Percentiles rank a stretch among this genome's conserved stretches.
Conservation (phyloP, 2,888 invertebrate genomes). For the Lumbricus terrestris region DNA sequence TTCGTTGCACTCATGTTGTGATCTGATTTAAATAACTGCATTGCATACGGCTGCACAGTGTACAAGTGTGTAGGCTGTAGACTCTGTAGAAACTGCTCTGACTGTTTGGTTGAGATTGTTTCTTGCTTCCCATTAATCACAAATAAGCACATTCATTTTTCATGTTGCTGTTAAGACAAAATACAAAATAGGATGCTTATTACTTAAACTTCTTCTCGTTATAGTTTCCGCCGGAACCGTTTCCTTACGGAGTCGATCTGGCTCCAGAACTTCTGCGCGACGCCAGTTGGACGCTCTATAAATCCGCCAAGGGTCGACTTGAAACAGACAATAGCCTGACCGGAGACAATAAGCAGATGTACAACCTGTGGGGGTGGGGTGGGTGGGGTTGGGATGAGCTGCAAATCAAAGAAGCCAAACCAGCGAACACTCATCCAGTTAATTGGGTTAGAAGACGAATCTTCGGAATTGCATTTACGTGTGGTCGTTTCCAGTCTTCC, state of each 20-base stretch:
- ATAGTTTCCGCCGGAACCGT: neutral
- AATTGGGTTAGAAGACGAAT: neutral
- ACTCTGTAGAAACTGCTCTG: too few relatives aligned
- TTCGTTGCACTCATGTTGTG: too few relatives aligned
- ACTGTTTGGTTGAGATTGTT: too few relatives aligned
- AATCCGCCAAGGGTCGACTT: neutral
- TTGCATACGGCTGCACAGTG: too few relatives aligned
- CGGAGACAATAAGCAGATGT: neutral
- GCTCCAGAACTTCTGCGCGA: neutral
- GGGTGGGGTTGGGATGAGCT: too few relatives aligned
- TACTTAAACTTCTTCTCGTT: neutral
- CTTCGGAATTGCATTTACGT: neutral
- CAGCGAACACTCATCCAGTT: neutral
- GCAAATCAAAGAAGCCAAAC: neutral
- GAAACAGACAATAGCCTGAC: slow-evolving; percentile 3
- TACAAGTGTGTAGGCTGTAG: too few relatives aligned
- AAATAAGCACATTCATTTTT: too few relatives aligned
- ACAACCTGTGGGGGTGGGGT: neutral
- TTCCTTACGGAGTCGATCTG: neutral
- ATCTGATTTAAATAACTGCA: too few relatives aligned
- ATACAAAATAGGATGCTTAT: too few relatives aligned
- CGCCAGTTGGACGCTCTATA: neutral
- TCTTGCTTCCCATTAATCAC: too few relatives aligned
- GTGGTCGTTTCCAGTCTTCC: neutral
- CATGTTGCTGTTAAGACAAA: too few relatives aligned